phyloP scores from a whole-genome alignment of 2,888 invertebrate genomes.

The Brachypterus glaber region DNA sequence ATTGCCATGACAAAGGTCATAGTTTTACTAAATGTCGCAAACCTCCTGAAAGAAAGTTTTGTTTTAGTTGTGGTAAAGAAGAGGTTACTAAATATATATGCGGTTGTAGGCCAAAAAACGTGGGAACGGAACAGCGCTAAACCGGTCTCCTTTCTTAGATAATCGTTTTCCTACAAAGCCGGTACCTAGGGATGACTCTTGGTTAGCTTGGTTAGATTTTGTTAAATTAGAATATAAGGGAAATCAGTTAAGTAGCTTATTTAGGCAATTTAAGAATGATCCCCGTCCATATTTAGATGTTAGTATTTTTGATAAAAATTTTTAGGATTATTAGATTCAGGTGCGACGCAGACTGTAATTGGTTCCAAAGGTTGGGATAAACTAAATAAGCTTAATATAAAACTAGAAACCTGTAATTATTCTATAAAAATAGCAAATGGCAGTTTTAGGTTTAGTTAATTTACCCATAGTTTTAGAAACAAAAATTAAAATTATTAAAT shows the following conservation, averaged over 20 bases:
- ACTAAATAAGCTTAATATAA: no score
- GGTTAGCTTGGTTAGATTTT: no score
- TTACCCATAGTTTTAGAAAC: constrained; percentile 1
- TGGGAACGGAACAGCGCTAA: no score
- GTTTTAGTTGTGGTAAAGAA: constrained; percentile 6
- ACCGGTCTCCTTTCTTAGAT: no score
- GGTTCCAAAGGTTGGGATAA: constrained; percentile 7
- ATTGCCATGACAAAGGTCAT: constrained; percentile 7
- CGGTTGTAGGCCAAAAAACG: no score
- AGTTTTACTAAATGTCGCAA: constrained; percentile 2
- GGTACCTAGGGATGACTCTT: no score
- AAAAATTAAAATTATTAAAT: neutral
- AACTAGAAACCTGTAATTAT: no score
- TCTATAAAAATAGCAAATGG: neutral
- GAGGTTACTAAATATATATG: constrained; percentile 7
- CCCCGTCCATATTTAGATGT: constrained; percentile 10
- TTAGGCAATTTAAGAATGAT: no score
- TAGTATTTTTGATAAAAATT: constrained; percentile 4
- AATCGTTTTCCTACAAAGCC: no score
- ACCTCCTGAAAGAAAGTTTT: constrained; percentile 1
- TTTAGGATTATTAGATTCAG: constrained; percentile 10
- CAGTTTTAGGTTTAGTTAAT: neutral
- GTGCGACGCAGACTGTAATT: constrained; percentile 5
- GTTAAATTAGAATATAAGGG: no score
- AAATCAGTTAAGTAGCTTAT: no score